A percentile compares a stretch with the other conserved stretches of the same genome.
Evolutionary conservation across 2,888 invertebrate genomes (phyloP).

Genomic region (Orgyia antiqua): DNA sequence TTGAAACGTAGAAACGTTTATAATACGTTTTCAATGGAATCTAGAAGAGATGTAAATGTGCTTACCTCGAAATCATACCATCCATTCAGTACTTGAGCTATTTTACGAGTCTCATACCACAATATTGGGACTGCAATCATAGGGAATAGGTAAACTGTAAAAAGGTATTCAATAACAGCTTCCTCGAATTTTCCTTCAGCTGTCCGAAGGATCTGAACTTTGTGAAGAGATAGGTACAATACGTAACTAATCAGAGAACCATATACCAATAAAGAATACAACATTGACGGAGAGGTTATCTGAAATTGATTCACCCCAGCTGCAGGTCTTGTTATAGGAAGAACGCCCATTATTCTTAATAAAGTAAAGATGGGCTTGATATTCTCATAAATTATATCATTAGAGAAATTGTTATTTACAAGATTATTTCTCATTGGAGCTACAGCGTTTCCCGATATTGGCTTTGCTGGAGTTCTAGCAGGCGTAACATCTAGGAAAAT

Average conservation of each 20-base stretch:
- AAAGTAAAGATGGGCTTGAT: constrained; percentile 64
- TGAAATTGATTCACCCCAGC: constrained; percentile 68
- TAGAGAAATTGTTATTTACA: constrained; percentile 43
- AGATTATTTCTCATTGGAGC: constrained; percentile 53
- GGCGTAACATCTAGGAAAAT: constrained; percentile 66
- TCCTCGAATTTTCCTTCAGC: constrained; percentile 85
- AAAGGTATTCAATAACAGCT: constrained; percentile 85
- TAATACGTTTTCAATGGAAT: too few species aligned
- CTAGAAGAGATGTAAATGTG: too few species aligned
- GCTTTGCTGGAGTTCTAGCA: constrained; percentile 42
- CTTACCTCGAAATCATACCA: constrained; percentile 83
- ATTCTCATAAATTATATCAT: constrained; percentile 66
- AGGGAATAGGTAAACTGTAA: constrained; percentile 84
- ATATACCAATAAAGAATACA: constrained; percentile 77
- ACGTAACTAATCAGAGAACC: constrained; percentile 72
- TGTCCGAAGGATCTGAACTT: constrained; percentile 78
- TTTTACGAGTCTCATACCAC: constrained; percentile 83
- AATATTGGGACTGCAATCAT: constrained; percentile 80
- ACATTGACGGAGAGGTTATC: constrained; percentile 73
- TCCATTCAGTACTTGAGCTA: constrained; percentile 78
- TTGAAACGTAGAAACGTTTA: too few species aligned
- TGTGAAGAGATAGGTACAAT: constrained; percentile 79
- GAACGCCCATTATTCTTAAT: constrained; percentile 77
- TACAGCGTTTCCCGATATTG: constrained; percentile 45
- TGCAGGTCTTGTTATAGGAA: constrained; percentile 76